Percentiles rank a stretch among this genome's conserved stretches.
phyloP scores from a whole-genome alignment of 2,113 vertebrate species.

The Leptodactylus fuscus region DNA sequence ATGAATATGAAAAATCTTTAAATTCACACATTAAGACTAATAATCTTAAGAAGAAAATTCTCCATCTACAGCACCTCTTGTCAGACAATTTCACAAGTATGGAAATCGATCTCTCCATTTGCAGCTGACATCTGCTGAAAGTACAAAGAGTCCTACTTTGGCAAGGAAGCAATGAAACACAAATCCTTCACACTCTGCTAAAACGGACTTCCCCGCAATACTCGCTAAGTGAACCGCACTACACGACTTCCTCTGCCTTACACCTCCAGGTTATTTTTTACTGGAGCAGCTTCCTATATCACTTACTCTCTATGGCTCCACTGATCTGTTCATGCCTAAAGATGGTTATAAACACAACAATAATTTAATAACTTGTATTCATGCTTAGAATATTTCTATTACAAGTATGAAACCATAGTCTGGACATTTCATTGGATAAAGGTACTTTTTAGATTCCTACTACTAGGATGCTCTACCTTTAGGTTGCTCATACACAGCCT shows the following conservation, averaged over 20 bases:
- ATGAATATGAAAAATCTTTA: background rate
- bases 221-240: background rate
- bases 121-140: background rate
- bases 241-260: background rate
- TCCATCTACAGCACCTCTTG: background rate
- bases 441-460: no score
- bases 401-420: no score
- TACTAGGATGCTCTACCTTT: no score
- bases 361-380: no score
- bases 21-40: background rate
- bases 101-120: background rate
- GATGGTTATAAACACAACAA: background rate
- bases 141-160: background rate
- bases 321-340: background rate
- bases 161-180: conserved; percentile 1
- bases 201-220: background rate
- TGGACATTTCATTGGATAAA: no score
- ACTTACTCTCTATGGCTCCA: background rate
- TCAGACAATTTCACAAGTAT: background rate
- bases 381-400: no score
- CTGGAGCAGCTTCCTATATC: background rate
- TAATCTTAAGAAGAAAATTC: background rate
- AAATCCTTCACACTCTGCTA: background rate
- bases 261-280: background rate
- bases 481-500: no score